A percentile compares a stretch with the other conserved stretches of the same genome.
Conservation (phyloP, 2,113 vertebrate genomes). For the Dermatemys mawii region DNA sequence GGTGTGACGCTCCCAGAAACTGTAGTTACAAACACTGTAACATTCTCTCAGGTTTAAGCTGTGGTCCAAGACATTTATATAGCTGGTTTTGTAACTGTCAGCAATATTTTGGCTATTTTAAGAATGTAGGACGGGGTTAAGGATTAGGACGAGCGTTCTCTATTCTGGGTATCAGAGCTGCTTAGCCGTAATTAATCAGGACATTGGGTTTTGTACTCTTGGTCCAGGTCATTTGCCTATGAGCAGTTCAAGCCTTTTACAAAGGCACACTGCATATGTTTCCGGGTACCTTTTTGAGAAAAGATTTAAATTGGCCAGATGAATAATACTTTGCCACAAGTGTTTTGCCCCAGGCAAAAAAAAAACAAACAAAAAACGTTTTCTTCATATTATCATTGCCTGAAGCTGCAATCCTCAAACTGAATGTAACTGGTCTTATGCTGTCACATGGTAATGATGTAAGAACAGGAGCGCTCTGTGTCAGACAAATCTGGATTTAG, state of each 20-base stretch:
- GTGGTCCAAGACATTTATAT: slow-evolving; percentile 54
- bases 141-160: slow-evolving; percentile 84
- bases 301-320: slow-evolving; percentile 87
- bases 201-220: slow-evolving; percentile 85
- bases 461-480: slow-evolving; percentile 83
- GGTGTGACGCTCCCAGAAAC: background rate
- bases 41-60: background rate
- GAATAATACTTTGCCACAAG: slow-evolving; percentile 87
- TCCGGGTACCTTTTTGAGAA: slow-evolving; percentile 83
- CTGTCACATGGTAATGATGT: slow-evolving; percentile 86
- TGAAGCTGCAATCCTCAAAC: slow-evolving; percentile 79
- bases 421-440: slow-evolving; percentile 81
- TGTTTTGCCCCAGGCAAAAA: slow-evolving; percentile 85
- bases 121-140: slow-evolving; percentile 86
- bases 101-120: slow-evolving; percentile 86
- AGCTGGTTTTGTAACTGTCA: slow-evolving; percentile 79
- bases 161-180: slow-evolving; percentile 84
- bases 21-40: slow-evolving; percentile 20
- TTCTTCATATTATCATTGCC: slow-evolving; percentile 83
- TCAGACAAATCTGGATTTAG: slow-evolving; percentile 90
- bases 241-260: slow-evolving; percentile 81
- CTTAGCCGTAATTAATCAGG: slow-evolving; percentile 90
- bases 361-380: slow-evolving; percentile 76
- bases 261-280: slow-evolving; percentile 86
- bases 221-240: slow-evolving; percentile 87